Evolutionary conservation across 1,140 invertebrate genomes (phyloP), one percentile per base, ranked within the genome.

Genomic region (Bombus pyrosoma): DNA sequence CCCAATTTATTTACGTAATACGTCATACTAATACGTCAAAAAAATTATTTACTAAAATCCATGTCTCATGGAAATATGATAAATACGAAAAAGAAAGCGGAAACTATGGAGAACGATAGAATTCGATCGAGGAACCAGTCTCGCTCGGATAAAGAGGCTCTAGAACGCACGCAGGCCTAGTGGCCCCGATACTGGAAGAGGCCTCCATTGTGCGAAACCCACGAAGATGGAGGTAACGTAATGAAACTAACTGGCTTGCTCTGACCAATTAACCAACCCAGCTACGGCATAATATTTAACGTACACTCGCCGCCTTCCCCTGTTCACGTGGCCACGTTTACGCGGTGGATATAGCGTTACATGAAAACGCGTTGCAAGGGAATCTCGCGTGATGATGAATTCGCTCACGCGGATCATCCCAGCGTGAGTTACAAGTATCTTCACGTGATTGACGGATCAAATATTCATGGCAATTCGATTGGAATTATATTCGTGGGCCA

Each of bases 141-240:
- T 68, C 69, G 73, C 57, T 74, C 25, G 39, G 15, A 78, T 75
- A 86, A 85, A 76, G 85, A 83, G 78, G 59, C 32, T 86, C 8
- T 85, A 89, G 82, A 79, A 76, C 73, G 76, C 62, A 86, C 37
- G 69, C 37, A 91, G 87, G 83, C 91, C 91, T 89, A 90, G 85
- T 94, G 92, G 92, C 92, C 92, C 90, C 92, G 87, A 92, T 93
- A 89, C 72, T 87, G 75, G 68, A 83, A 74, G 90, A 88, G 89
- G 32, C 82, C 71, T 92, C 91, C 79, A 94, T 94, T 94, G 93
- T 93, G 85, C 75, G 83, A 91, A 91, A 91, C 86, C 75, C 85
- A 91, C 93, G 93, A 94, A 94, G 93, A 93, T 92, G 87, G 93
- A 92, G 90, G 91, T 87, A 94, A 94, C 93, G 81, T 94, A 94